These are phyloP conservation scores for Steinernema scapterisci DNA, from an alignment of 2,888 invertebrate species.

Conservation along the genomic window DNA sequence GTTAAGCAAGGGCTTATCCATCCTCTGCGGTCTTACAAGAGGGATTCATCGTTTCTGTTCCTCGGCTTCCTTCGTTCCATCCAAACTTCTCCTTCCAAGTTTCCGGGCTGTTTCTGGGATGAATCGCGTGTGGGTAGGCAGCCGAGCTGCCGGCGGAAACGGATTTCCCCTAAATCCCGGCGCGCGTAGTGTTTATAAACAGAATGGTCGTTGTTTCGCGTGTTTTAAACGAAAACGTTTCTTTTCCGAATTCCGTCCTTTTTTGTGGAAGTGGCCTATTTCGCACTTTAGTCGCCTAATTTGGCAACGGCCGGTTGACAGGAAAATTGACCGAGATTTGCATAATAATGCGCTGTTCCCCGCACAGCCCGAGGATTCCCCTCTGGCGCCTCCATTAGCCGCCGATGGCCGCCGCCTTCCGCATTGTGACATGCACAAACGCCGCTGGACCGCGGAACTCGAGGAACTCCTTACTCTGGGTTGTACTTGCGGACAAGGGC, in stretches of 20 bases:
- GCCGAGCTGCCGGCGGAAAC: not conserved
- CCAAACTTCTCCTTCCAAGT: no score
- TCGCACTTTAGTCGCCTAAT: constrained; percentile 7
- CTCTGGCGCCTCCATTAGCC: constrained; percentile 1
- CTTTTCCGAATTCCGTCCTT: not conserved
- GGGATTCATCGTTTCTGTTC: no score
- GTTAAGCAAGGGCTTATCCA: no score
- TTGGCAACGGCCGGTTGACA: not conserved
- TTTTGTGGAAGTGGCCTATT: not conserved
- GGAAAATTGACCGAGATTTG: constrained; percentile 26
- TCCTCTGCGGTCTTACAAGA: no score
- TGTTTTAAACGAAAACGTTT: not conserved
- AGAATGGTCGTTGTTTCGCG: not conserved
- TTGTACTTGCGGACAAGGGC: constrained; percentile 85
- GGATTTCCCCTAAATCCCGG: not conserved
- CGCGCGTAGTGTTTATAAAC: constrained; percentile 18
- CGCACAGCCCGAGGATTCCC: not conserved
- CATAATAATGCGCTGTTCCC: constrained; percentile 23
- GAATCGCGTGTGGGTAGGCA: not conserved
- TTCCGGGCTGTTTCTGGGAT: not conserved
- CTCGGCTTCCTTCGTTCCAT: not conserved
- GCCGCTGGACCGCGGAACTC: no score
- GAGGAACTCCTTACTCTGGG: constrained; percentile 51
- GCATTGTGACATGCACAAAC: no score
- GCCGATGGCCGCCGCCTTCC: no score